Evolutionary conservation across 2,888 invertebrate species (phyloP), one percentile per base, ranked within the genome.

Genomic region (Trisateles emortualis): DNA sequence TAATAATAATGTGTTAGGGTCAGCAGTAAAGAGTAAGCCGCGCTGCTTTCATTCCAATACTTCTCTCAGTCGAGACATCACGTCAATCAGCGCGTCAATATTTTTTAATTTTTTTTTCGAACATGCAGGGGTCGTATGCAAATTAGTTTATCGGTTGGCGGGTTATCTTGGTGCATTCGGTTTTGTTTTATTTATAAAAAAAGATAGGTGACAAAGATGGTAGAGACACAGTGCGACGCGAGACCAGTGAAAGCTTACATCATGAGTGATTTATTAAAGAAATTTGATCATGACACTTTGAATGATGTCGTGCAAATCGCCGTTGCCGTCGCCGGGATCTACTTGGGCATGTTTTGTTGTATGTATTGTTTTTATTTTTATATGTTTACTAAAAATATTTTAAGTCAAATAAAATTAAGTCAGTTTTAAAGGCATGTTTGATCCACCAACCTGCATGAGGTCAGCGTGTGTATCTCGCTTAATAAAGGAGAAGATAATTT

Each of bases 181-280:
- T 68, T 73, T 67, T 76, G 64, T 70, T 68, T 76, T 75, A 61
- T 24, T 47, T 33, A 38, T 30, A 8, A 13, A 43, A 69, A 68
- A 68, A 66, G 70, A 78, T 78, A 76, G 65, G 68, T 72, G 45
- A 70, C 70, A 65, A 78, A 71, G 48, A 91, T 92, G 91, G 90
- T 86, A 60, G 86, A 92, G 74, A 84, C 71, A 72, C 86, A 90
- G 87, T 92, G 91, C 59, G 84, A 74, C 59, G 85, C 86, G 55
- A 67, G 87, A 61, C 82, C 83, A 43, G 83, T 86, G 67, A 91
- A 87, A 79, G 84, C 87, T 60, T 89, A 85, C 88, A 90, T 91
- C 78, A 92, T 92, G 92, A 92, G 92, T 86, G 90, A 91, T 72
- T 63, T 91, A 41, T 77, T 90, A 76, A 89, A 88, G 74, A 91